Base-by-base conservation (phyloP, 2,888 invertebrate genomes). In the Thyatira batis region DNA sequence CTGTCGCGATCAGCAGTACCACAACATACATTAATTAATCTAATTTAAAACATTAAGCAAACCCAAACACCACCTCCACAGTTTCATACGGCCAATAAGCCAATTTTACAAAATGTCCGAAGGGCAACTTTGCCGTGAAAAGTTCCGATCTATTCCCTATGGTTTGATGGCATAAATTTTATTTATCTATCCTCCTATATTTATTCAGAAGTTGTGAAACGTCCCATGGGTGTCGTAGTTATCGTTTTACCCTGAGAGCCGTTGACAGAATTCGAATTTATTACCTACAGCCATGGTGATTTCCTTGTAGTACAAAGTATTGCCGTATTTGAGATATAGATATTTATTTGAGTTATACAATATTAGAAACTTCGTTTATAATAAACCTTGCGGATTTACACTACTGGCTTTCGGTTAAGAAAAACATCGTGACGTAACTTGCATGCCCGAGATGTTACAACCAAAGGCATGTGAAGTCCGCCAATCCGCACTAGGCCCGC, bases 141-240 rank as follows among this genome's bases (percentile, higher is more conserved):
- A 67, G 68, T 74, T 65, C 56, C 69, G 66, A 59, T 61, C 57
- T 50, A 58, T 56, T 64, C 72, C 73, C 71, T 54, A 54, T 66
- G 71, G 63, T 55, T 54, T 57, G 67, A 67, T 70, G 73, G 17
- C 39, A 39, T 39, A 39, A 3, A 39, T 39, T 39, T 39, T 39
- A 39, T 39, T 74, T 76, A 81, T 79, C 80, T 80, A 79, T 79
- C 67, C 53, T 62, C 69, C 61, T 69, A 77, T 80, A 81, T 81
- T 80, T 80, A 77, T 83, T 76, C 76, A 66, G 71, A 82, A 83
- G 80, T 81, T 78, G 76, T 73, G 69, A 73, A 73, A 69, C 46
- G 56, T 80, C 84, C 80, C 83, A 11, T 8, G 74, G 73, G 84
- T 63, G 74, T 72, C 77, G 71, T 79, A 71, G 69, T 68, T 75